phyloP scores from a whole-genome alignment of 2,113 vertebrate species.

The Cheirogaleus medius region DNA sequence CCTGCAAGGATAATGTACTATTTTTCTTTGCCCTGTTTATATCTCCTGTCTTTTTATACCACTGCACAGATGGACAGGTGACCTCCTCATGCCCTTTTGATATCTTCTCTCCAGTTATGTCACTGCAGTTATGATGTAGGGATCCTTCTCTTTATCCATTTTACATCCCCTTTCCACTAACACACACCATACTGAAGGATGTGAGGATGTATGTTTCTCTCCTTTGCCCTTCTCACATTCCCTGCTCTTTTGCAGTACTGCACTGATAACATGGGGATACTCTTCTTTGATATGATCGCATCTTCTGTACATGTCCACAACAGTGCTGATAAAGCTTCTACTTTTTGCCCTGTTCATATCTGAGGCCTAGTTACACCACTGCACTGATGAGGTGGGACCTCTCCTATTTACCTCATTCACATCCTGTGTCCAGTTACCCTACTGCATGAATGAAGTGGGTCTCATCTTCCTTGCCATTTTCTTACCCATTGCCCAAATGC shows the following conservation, averaged over 20 bases:
- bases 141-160: not conserved
- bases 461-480: not conserved
- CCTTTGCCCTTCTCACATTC: no score
- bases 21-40: no score
- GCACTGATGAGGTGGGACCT: not conserved
- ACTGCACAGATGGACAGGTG: no score
- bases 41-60: no score
- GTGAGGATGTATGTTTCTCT: no score
- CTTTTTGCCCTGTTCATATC: not conserved
- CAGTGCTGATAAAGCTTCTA: not conserved
- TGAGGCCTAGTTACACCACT: not conserved
- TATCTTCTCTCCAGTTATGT: no score
- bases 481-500: not conserved
- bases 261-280: not conserved
- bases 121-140: no score
- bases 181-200: not conserved
- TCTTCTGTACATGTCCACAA: not conserved
- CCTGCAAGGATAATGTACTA: no score
- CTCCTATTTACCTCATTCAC: not conserved
- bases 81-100: no score
- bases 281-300: not conserved
- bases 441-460: no score
- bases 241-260: not conserved
- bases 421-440: not conserved
- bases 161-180: not conserved